These are phyloP conservation scores for Burhinus oedicnemus DNA, from an alignment of 2,113 vertebrate species.

Conservation along the genomic window DNA sequence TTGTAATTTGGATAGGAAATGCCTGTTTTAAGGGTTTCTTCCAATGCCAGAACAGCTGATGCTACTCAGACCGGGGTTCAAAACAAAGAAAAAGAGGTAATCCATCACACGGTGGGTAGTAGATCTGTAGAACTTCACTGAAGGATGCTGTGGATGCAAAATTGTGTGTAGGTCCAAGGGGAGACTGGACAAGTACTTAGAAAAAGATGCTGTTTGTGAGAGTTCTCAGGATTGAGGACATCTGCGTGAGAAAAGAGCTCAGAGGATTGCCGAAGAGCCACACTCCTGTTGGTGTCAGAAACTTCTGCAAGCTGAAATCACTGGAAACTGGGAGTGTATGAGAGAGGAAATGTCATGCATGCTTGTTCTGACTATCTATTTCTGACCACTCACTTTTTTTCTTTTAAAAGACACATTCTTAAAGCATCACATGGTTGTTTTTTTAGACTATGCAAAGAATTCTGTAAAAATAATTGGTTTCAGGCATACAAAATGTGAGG, in stretches of 20 bases:
- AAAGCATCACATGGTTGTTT: not conserved
- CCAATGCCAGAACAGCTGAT: not conserved
- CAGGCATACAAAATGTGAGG: not conserved
- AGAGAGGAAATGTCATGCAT: not conserved
- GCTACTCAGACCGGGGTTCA: not conserved
- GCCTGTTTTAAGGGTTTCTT: not conserved
- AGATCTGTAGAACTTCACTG: not conserved
- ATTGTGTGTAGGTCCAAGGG: not conserved
- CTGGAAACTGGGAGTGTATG: not conserved
- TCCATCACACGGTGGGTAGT: not conserved
- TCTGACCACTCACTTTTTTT: not conserved
- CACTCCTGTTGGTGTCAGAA: not conserved
- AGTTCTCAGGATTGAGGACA: not conserved
- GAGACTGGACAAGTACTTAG: not conserved
- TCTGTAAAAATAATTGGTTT: not conserved
- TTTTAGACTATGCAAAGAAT: not conserved
- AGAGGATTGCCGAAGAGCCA: not conserved
- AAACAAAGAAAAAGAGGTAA: not conserved
- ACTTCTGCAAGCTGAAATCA: not conserved
- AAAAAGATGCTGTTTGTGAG: not conserved
- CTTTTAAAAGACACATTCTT: not conserved
- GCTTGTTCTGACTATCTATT: not conserved
- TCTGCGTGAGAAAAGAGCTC: not conserved
- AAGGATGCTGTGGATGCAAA: not conserved
- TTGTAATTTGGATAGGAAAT: not conserved